phyloP scores from a whole-genome alignment of 2,888 invertebrate genomes.

The Molanna angustata region DNA sequence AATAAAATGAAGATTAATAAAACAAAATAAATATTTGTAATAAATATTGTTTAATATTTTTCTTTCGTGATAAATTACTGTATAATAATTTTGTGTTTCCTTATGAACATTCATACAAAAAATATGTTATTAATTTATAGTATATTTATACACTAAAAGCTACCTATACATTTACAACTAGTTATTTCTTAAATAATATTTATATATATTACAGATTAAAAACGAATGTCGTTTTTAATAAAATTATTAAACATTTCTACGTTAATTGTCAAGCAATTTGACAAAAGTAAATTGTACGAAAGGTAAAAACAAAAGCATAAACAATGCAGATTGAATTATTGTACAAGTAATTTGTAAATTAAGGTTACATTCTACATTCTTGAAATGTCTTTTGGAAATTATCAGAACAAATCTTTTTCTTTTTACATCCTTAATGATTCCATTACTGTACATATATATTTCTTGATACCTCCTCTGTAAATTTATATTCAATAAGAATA shows the following conservation, averaged over 20 bases:
- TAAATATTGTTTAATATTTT: slow-evolving; percentile 29
- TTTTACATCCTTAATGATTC: too few species aligned
- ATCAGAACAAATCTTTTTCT: too few species aligned
- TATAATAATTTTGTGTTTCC: slow-evolving; percentile 20
- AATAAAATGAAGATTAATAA: too few species aligned
- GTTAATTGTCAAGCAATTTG: slow-evolving; percentile 13
- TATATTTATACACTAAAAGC: slow-evolving; percentile 24
- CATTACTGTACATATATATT: too few species aligned
- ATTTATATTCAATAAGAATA: too few species aligned
- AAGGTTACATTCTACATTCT: too few species aligned
- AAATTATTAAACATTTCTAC: slow-evolving; percentile 4
- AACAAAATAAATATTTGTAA: slow-evolving; percentile 15
- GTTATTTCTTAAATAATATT: not conserved
- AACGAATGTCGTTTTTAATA: slow-evolving; percentile 26
- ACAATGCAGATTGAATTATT: too few species aligned
- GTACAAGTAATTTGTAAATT: too few species aligned
- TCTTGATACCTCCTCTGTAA: too few species aligned
- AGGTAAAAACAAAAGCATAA: not conserved
- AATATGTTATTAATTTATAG: slow-evolving; percentile 28
- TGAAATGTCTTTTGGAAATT: too few species aligned
- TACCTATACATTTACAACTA: slow-evolving; percentile 11
- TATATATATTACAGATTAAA: slow-evolving; percentile 14
- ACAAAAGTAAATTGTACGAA: slow-evolving; percentile 11
- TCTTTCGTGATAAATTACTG: slow-evolving; percentile 25
- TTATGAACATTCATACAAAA: slow-evolving; percentile 29